These are phyloP conservation scores for Volucella zonaria DNA, from an alignment of 2,888 invertebrate genomes.

Conservation along the genomic window DNA sequence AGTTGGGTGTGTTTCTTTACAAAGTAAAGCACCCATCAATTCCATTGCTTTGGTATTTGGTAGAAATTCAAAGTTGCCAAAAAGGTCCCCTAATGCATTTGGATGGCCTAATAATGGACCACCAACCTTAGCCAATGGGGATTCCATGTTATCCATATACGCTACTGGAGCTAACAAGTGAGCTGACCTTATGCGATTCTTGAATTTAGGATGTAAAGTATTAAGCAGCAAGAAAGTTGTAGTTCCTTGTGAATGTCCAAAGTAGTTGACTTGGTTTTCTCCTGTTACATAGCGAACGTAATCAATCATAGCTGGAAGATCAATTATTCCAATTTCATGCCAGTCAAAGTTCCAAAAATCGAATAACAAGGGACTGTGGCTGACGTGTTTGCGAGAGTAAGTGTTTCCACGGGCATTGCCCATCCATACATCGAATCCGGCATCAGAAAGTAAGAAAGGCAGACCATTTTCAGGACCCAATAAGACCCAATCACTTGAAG, in stretches of 20 bases:
- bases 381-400: conserved; percentile 77
- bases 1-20: conserved; percentile 73
- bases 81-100: conserved; percentile 76
- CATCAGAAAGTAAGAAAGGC: conserved; percentile 77
- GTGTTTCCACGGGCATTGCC: conserved; percentile 79
- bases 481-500: conserved; percentile 79
- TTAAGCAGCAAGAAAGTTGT: conserved; percentile 77
- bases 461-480: conserved; percentile 76
- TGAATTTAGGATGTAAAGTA: conserved; percentile 75
- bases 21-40: conserved; percentile 75
- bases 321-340: conserved; percentile 78
- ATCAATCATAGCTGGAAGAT: conserved; percentile 79
- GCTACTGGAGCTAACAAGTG: conserved; percentile 78
- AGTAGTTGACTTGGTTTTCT: conserved; percentile 72
- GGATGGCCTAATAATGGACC: conserved; percentile 83
- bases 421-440: conserved; percentile 79
- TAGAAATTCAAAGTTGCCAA: conserved; percentile 78
- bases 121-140: conserved; percentile 84
- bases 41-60: conserved; percentile 77
- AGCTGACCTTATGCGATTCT: conserved; percentile 76
- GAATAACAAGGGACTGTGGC: conserved; percentile 72
- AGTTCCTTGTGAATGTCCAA: conserved; percentile 79
- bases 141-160: conserved; percentile 77
- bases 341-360: conserved; percentile 79
- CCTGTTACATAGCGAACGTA: conserved; percentile 75